Evolutionary conservation across 2,797 vertebrate species (phyloP).

Genomic region (Schizopygopsis malacanthus): DNA sequence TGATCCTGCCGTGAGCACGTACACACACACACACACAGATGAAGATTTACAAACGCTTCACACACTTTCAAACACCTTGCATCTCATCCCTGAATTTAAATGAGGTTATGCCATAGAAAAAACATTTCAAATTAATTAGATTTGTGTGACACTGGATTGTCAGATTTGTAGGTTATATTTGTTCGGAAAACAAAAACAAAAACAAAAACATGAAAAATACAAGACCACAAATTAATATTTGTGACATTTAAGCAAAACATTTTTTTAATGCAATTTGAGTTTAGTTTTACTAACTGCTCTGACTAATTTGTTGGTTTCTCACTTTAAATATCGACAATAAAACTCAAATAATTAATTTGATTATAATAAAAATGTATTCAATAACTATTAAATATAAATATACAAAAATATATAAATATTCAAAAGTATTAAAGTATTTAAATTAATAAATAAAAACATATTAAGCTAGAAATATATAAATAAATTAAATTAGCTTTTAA

Average conservation of each 20-base stretch:
- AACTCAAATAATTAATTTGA: neutral
- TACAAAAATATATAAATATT: no score
- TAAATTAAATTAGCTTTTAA: neutral
- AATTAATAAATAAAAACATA: neutral
- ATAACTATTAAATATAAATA: no score
- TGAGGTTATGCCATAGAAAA: neutral
- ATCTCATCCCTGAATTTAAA: conserved; percentile 17
- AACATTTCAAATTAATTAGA: neutral
- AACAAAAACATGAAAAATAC: conserved; percentile 29
- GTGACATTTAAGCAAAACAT: neutral
- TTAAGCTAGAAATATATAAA: neutral
- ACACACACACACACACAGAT: conserved; percentile 47
- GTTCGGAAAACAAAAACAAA: neutral
- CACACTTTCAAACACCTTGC: neutral
- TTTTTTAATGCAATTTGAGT: neutral
- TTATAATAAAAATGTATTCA: neutral
- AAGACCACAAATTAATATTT: neutral
- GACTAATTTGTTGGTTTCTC: neutral
- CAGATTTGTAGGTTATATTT: conserved; percentile 30
- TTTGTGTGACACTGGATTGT: neutral
- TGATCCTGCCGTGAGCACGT: conserved; percentile 51
- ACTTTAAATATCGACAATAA: neutral
- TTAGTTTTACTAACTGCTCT: neutral
- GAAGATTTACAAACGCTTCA: conserved; percentile 12
- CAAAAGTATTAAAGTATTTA: neutral